Evolutionary conservation across 92 coral and sea anemone genomes (phyloP).

Genomic region (Heteractis magnifica): DNA sequence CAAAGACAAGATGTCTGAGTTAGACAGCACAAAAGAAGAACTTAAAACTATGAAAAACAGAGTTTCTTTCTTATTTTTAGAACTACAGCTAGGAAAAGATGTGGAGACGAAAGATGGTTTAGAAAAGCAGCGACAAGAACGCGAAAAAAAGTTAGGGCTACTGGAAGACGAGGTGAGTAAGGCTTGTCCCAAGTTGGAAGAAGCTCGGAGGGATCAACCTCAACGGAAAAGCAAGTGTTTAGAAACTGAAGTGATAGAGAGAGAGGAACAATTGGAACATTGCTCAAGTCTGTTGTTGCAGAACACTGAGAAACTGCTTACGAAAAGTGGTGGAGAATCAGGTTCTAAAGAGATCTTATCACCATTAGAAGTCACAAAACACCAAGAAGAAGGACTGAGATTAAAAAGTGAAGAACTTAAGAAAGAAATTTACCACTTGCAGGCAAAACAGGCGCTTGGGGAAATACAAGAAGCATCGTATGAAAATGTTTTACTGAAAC

Average conservation of each 20-base stretch:
- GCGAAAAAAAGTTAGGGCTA: conserved; percentile 15
- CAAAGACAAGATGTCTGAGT: conserved; percentile 39
- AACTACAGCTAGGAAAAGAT: conserved; percentile 49
- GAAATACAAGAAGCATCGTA: conserved; percentile 58
- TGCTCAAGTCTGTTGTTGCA: background rate
- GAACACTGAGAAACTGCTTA: background rate
- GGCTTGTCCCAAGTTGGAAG: conserved; percentile 19
- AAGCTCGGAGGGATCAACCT: conserved; percentile 32
- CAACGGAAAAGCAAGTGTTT: background rate
- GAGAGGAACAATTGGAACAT: background rate
- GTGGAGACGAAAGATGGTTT: background rate
- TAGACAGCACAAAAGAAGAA: conserved; percentile 57
- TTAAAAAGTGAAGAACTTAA: conserved; percentile 40
- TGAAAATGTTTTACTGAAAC: conserved; percentile 37
- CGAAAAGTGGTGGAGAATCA: background rate
- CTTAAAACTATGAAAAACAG: conserved; percentile 52
- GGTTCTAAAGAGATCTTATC: conserved; percentile 19
- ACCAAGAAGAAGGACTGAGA: conserved; percentile 50
- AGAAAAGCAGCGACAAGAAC: background rate
- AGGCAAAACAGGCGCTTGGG: conserved; percentile 33
- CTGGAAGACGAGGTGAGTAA: background rate
- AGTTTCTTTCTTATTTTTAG: conserved; percentile 38
- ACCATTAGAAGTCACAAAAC: conserved; percentile 21
- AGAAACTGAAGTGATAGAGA: background rate
- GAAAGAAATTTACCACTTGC: conserved; percentile 37